These are phyloP conservation scores for Tenodera sinensis DNA, from an alignment of 2,888 invertebrate genomes.

Conservation along the genomic window DNA sequence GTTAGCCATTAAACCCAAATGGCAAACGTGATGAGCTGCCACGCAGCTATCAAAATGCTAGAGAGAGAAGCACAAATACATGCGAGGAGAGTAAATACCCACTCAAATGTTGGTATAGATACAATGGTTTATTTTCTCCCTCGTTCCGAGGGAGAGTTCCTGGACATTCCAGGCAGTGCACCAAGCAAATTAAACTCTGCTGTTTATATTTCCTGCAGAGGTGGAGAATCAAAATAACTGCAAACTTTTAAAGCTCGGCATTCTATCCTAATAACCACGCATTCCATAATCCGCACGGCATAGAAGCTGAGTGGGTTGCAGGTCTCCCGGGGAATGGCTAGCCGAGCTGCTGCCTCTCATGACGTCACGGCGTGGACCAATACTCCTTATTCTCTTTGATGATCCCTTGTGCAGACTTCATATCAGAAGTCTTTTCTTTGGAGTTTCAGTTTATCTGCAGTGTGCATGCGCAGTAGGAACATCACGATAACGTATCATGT, in stretches of 20 bases:
- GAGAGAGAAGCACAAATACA: neutral
- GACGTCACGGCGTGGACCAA: neutral
- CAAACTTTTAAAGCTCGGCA: neutral
- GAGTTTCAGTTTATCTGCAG: too few species aligned
- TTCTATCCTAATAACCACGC: neutral
- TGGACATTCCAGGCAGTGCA: neutral
- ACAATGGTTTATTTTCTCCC: neutral
- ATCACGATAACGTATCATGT: too few species aligned
- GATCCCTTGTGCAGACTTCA: neutral
- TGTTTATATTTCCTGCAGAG: neutral
- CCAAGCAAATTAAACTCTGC: neutral
- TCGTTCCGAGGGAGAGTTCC: neutral
- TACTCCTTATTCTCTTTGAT: neutral
- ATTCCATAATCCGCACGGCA: neutral
- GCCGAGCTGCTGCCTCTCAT: neutral
- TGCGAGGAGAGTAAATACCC: neutral
- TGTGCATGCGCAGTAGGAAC: too few species aligned
- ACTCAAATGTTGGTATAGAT: neutral
- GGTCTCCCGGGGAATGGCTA: neutral
- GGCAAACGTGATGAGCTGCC: too few species aligned
- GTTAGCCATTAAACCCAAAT: too few species aligned
- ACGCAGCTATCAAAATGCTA: too few species aligned
- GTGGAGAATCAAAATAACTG: neutral
- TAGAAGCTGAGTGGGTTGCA: neutral
- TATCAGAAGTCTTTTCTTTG: neutral